These are phyloP conservation scores for Scleropages formosus DNA, from an alignment of 2,797 vertebrate species.

Conservation along the genomic window DNA sequence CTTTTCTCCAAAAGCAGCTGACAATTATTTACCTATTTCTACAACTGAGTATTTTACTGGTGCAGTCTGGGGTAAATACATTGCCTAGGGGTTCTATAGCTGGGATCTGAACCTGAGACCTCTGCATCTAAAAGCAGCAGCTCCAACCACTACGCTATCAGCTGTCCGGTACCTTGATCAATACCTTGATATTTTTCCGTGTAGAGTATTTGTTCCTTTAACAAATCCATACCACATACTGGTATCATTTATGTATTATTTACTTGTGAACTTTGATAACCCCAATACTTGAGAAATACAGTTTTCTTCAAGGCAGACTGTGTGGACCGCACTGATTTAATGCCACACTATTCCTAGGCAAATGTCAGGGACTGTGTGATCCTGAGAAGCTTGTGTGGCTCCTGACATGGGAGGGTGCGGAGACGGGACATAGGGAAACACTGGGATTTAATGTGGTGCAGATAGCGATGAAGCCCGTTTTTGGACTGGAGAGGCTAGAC, in stretches of 20 bases:
- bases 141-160: no score
- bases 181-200: no score
- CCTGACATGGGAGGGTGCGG: neutral
- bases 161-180: no score
- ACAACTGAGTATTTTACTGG: no score
- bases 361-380: conserved; percentile 14
- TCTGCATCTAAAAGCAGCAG: no score
- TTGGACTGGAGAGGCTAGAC: neutral
- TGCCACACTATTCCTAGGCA: neutral
- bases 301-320: neutral
- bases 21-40: no score
- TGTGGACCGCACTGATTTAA: neutral
- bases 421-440: neutral
- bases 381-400: neutral
- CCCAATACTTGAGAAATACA: neutral
- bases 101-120: no score
- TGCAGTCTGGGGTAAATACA: no score
- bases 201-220: no score
- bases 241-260: neutral
- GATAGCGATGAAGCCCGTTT: neutral
- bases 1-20: no score
- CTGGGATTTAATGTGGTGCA: neutral
- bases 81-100: no score
- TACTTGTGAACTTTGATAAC: neutral
- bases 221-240: neutral